A percentile compares a stretch with the other conserved stretches of the same genome.
Conservation (phyloP, 2,113 vertebrate genomes). For the Tetraodon nigroviridis region DNA sequence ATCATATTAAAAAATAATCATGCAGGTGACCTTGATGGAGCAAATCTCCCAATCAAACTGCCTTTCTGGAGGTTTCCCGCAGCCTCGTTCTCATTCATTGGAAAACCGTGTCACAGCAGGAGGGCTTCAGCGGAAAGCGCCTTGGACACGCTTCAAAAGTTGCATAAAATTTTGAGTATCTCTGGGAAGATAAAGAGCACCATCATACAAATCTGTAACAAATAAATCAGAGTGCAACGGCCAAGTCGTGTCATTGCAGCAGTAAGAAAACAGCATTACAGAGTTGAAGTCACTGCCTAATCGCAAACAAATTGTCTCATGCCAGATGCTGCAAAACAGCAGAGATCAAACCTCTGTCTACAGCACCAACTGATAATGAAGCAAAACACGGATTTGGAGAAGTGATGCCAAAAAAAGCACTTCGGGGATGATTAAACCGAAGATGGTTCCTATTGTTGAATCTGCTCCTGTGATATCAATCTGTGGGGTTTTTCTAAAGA, state of each 20-base stretch:
- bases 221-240: slow-evolving; percentile 33
- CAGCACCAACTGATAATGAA: no score
- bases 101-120: slow-evolving; percentile 8
- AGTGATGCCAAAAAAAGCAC: slow-evolving; percentile 21
- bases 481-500: neutral
- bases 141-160: slow-evolving; percentile 17
- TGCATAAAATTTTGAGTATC: slow-evolving; percentile 19
- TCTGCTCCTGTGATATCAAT: slow-evolving; percentile 8
- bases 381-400: neutral
- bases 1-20: slow-evolving; percentile 8
- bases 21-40: slow-evolving; percentile 18
- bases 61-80: neutral
- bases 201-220: slow-evolving; percentile 11
- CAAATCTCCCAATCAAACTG: neutral
- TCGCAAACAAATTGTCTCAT: no score
- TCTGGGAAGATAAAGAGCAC: slow-evolving; percentile 37
- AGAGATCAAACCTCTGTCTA: no score
- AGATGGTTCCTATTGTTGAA: slow-evolving; percentile 19
- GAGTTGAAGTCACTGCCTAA: no score
- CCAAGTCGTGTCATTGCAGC: no score
- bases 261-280: no score
- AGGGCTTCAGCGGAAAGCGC: slow-evolving; percentile 21
- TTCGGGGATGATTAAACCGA: slow-evolving; percentile 24
- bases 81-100: slow-evolving; percentile 6
- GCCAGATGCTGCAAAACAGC: no score